Conservation (phyloP, 2,888 invertebrate species). For the Tupiocoris notatus region DNA sequence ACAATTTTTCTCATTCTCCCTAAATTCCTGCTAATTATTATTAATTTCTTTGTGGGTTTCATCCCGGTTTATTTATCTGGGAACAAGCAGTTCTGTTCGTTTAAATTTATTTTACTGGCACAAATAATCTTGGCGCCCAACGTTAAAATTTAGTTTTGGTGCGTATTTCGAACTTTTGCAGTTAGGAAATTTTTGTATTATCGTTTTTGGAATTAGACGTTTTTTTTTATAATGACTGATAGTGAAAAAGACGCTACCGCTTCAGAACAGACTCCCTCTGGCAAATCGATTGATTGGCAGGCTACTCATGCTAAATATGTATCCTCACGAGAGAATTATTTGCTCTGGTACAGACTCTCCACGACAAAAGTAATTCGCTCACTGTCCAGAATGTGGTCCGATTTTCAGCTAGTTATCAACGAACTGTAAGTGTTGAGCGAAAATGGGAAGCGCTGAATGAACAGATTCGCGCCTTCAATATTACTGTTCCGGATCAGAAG, state of each 20-base stretch:
- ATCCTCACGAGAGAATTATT: not conserved
- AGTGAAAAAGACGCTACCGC: not conserved
- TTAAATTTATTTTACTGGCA: too few species aligned
- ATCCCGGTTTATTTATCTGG: too few species aligned
- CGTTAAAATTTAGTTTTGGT: too few species aligned
- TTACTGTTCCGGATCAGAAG: not conserved
- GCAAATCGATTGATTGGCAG: too few species aligned
- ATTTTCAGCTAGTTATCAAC: conserved; percentile 12
- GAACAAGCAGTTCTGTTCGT: too few species aligned
- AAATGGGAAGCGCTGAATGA: not conserved
- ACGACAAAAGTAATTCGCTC: conserved; percentile 1
- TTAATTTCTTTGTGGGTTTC: too few species aligned
- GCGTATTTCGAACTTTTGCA: too few species aligned
- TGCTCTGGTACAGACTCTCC: not conserved
- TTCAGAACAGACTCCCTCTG: not conserved
- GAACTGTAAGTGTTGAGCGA: not conserved
- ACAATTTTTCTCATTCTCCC: too few species aligned
- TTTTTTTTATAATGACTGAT: not conserved
- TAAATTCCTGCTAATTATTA: too few species aligned
- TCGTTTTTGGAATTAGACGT: not conserved
- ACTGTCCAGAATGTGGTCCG: not conserved
- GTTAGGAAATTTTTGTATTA: too few species aligned
- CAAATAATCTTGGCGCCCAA: not conserved
- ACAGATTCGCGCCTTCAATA: not conserved
- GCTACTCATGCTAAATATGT: not conserved